Percentiles rank a stretch among this genome's conserved stretches.
These are phyloP conservation scores for Leptodactylus fuscus DNA, from an alignment of 2,113 vertebrate genomes.

Conservation along the genomic window DNA sequence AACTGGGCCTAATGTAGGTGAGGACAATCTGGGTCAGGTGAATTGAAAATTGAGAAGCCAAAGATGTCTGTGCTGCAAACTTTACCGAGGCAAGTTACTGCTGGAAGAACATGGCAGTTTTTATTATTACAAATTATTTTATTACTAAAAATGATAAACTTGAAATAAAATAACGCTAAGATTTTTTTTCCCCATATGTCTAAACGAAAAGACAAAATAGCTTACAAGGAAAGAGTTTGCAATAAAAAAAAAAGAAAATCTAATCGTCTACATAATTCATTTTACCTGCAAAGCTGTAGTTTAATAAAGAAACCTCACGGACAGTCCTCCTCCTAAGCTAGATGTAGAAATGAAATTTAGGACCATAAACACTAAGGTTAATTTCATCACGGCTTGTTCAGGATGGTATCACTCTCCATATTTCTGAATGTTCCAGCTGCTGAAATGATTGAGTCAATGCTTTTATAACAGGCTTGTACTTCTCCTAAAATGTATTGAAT, in stretches of 20 bases:
- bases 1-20: no score
- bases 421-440: conserved; percentile 41
- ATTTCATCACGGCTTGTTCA: not conserved
- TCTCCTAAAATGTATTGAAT: not conserved
- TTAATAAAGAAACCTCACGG: conserved; percentile 14
- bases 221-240: not conserved
- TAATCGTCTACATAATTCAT: not conserved
- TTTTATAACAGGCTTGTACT: not conserved
- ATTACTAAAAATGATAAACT: no score
- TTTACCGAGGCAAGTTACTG: no score
- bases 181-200: no score
- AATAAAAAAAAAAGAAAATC: conserved; percentile 3
- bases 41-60: no score
- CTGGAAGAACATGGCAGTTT: no score
- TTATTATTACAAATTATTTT: no score
- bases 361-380: not conserved
- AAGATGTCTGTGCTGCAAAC: no score
- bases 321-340: not conserved
- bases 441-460: conserved; percentile 16
- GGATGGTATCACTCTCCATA: not conserved
- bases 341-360: conserved; percentile 4
- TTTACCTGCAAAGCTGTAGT: not conserved
- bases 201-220: not conserved
- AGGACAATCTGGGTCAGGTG: no score
- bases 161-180: no score